Base-by-base conservation (phyloP, 1,140 invertebrate species). In the Lamellibrachia luymesi region DNA sequence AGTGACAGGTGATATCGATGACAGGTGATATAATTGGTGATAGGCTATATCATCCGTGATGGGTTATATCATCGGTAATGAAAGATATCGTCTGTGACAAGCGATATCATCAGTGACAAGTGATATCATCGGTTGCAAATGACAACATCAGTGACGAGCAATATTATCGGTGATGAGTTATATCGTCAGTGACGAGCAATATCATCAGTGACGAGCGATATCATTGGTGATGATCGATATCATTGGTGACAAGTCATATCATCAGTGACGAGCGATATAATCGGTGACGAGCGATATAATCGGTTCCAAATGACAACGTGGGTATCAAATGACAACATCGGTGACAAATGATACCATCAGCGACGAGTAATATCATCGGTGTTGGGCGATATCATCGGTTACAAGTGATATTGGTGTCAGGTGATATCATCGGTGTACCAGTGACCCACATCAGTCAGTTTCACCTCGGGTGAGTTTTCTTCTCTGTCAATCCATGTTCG, bases 401-500 rank as follows among this genome's bases (percentile, higher is more conserved):
- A 38, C 38, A 38, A 38, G 38, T 38, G 64, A 80, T 22, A 22
- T 6, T 56, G 52, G 52, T 22, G 17, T 22, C 13, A 22, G 25
- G 52, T 17, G 52, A 17, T 17, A 56, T 22, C 4, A 80, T 17
- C 1, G 17, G 13, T 80, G 38, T 80, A 80, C 64, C 13, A 80
- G 13, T 80, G 64, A 80, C 7, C 13, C 64, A 17, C 5, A 22
- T 38, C 38, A 38, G 17, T 80, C 64, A 80, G 6, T 80, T 80
- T 80, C 64, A 80, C 64, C 64, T 80, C 25, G 64, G 64, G 64
- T 80, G 64, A 80, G 64, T 80, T 80, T 80, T 80, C 64, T 80
- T 80, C 64, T 80, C 64, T 22, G 64, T 80, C 6, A 80, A 22
- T 22, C 64, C 64, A 22, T 80, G 64, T 64, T 98, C 97, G 51